Evolutionary conservation across 2,888 invertebrate genomes (phyloP).

Genomic region (Apeira syringaria): DNA sequence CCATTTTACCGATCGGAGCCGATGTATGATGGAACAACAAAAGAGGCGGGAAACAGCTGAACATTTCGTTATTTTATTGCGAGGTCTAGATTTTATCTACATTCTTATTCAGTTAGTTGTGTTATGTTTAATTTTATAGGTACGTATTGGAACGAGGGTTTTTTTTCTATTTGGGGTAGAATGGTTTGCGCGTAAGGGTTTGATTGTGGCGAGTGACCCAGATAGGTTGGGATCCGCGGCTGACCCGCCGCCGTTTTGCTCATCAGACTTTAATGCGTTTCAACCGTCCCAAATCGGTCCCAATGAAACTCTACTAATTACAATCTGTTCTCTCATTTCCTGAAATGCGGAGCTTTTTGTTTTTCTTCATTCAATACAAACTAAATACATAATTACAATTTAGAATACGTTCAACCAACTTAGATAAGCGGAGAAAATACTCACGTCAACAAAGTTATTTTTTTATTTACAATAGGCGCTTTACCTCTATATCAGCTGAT

Average conservation of each 20-base stretch:
- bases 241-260: conserved; percentile 47
- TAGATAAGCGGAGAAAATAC: no score
- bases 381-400: no score
- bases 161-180: conserved; percentile 41
- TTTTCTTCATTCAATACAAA: conserved; percentile 13
- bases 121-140: conserved; percentile 28
- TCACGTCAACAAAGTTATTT: no score
- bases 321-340: conserved; percentile 48
- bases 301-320: conserved; percentile 54
- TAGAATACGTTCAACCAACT: no score
- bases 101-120: conserved; percentile 26
- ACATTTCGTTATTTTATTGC: conserved; percentile 31
- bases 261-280: conserved; percentile 58
- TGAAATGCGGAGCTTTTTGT: conserved; percentile 25
- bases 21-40: conserved; percentile 43
- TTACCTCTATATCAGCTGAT: no score
- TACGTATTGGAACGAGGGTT: conserved; percentile 21
- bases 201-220: conserved; percentile 47
- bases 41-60: conserved; percentile 24
- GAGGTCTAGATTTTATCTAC: conserved; percentile 30
- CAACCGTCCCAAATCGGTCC: conserved; percentile 43
- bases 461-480: no score
- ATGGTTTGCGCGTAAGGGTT: conserved; percentile 33
- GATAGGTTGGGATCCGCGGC: conserved; percentile 41
- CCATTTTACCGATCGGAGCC: conserved; percentile 35